Base-by-base conservation (phyloP, 2,797 vertebrate species). In the Argyrosomus regius region DNA sequence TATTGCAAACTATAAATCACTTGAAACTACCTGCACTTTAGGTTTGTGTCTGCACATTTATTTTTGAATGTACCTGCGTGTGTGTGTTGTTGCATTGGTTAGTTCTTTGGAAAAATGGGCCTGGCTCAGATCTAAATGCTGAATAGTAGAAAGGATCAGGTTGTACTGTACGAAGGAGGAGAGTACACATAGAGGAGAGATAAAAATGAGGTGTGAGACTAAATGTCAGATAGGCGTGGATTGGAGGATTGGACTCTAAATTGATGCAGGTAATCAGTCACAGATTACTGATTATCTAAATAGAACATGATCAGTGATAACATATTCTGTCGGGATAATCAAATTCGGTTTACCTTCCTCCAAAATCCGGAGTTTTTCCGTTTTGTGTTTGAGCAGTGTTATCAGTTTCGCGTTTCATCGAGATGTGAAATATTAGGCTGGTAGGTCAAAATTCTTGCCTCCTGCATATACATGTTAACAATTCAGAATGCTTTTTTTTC, bases 221-320 rank as follows among this genome's bases (percentile, higher is more conserved):
- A 18, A 66, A 76, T 35, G 39, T 26, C 56, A 43, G 24, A 43
- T 49, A 63, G 50, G 43, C 8, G 1, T 59, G 59, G 31, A 63
- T 58, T 75, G 67, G 62, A 63, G 41, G 73, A 71, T 61, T 45
- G 64, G 41, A 54, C 41, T 72, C 14, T 49, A 61, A 62, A 71
- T n/a, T n/a, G 35, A 78, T 66, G 35, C 3, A 69, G 26, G 41
- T 72, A 70, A 84, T 84, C 59, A 61, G 72, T 72, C 52, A 78
- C 58, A 76, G 56, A 86, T 80, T 46, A 60, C 45, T 71, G 26
- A 70, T 73, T 69, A 70, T 77, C 35, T 75, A 10, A 78, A 86
- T 41, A 71, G 24, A 81, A 81, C 70, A 62, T 62, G 56, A 66
- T 54, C 49, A 13, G 43, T 31, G 56, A 67, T 66, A 31, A 77